These are phyloP conservation scores for Caenorhabditis brenneri DNA, from an alignment of 1,140 invertebrate genomes.

Conservation along the genomic window DNA sequence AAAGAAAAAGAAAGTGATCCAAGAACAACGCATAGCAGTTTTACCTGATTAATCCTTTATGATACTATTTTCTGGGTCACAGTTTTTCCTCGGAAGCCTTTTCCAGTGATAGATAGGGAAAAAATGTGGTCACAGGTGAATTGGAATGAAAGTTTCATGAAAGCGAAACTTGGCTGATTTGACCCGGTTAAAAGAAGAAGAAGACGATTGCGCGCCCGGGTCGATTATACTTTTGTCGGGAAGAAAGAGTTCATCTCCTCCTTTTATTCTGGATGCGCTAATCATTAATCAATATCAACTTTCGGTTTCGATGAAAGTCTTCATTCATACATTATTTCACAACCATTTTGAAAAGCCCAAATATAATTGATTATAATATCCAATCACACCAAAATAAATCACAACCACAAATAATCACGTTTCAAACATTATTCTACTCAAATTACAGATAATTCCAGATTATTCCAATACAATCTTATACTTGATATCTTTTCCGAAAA, in stretches of 20 bases:
- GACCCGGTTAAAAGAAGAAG: constrained; percentile 17
- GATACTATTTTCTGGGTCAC: constrained; percentile 37
- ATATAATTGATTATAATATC: background rate
- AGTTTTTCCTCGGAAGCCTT: background rate
- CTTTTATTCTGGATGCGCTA: background rate
- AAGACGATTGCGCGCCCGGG: background rate
- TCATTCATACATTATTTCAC: background rate
- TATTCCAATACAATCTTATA: constrained; percentile 46
- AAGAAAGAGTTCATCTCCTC: background rate
- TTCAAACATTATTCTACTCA: too few species aligned
- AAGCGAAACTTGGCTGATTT: constrained; percentile 35
- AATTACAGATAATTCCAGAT: background rate
- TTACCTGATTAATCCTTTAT: constrained; percentile 20
- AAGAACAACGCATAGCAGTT: background rate
- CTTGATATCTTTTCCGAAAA: constrained; percentile 53
- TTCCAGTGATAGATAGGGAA: background rate
- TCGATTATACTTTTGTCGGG: constrained; percentile 17
- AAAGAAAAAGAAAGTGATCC: background rate
- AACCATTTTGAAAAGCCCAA: background rate
- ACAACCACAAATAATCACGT: background rate
- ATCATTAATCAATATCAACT: background rate
- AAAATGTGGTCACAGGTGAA: constrained; percentile 33
- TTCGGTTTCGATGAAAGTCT: background rate
- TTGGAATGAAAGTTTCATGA: background rate
- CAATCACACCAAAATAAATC: background rate